phyloP scores from a whole-genome alignment of 2,113 vertebrate species.

The Hylia prasina region DNA sequence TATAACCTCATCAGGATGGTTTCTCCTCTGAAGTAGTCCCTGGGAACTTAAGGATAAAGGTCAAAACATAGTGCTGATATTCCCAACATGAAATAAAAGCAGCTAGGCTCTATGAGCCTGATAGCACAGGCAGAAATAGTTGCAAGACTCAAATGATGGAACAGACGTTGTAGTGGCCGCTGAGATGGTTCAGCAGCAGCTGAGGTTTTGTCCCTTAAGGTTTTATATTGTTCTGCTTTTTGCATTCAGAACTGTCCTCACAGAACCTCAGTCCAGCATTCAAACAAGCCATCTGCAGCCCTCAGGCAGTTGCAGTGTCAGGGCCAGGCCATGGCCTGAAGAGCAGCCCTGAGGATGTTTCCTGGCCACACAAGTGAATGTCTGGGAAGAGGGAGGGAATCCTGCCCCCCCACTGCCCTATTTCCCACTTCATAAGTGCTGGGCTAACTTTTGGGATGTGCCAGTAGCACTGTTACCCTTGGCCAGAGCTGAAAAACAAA shows the following conservation, averaged over 20 bases:
- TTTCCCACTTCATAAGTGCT: not conserved
- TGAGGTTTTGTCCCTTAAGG: not conserved
- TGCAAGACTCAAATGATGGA: not conserved
- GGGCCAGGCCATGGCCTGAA: too few relatives aligned
- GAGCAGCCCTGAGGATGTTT: too few relatives aligned
- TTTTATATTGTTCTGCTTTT: not conserved
- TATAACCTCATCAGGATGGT: not conserved
- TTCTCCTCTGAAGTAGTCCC: not conserved
- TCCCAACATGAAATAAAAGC: not conserved
- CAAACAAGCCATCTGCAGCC: not conserved
- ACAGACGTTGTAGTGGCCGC: not conserved
- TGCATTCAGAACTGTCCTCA: not conserved
- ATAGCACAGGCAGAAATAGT: not conserved
- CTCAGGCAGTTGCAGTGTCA: not conserved
- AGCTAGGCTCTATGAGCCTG: not conserved
- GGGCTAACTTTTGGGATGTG: not conserved
- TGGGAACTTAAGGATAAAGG: not conserved
- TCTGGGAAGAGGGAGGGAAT: not conserved
- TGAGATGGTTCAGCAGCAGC: not conserved
- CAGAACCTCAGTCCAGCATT: not conserved
- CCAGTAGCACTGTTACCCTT: not conserved
- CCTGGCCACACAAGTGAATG: accelerated
- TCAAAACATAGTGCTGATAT: not conserved
- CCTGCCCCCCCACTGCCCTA: not conserved
- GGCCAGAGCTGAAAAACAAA: not conserved